Evolutionary conservation across 2,113 vertebrate species (phyloP).

Genomic region (Ornithorhynchus anatinus): DNA sequence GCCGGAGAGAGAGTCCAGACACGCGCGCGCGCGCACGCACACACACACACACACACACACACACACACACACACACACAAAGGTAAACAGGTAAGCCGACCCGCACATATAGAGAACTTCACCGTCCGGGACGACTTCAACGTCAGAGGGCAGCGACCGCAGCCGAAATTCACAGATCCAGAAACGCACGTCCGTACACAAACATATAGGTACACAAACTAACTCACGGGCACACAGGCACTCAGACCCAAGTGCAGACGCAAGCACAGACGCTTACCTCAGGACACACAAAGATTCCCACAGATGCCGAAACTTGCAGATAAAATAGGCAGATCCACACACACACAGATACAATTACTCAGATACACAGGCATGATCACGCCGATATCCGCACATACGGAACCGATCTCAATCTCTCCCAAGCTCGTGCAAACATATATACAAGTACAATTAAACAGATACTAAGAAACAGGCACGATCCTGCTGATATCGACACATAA

Average conservation of each 20-base stretch:
- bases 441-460: not conserved
- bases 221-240: too few relatives aligned
- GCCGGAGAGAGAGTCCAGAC: not conserved
- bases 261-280: too few relatives aligned
- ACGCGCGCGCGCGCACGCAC: not conserved
- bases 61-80: too few relatives aligned
- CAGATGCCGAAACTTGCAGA: too few relatives aligned
- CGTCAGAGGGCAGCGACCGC: too few relatives aligned
- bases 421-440: not conserved
- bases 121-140: too few relatives aligned
- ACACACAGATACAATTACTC: not conserved
- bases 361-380: not conserved
- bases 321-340: not conserved
- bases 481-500: not conserved
- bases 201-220: not conserved
- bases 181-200: not conserved
- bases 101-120: too few relatives aligned
- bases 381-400: not conserved
- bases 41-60: too few relatives aligned
- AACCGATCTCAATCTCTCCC: not conserved
- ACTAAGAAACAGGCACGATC: not conserved
- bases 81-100: too few relatives aligned
- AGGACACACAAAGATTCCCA: too few relatives aligned
- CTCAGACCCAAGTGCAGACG: too few relatives aligned
- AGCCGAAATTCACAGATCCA: not conserved